phyloP scores from a whole-genome alignment of 1,140 invertebrate genomes.

The Plodia interpunctella region DNA sequence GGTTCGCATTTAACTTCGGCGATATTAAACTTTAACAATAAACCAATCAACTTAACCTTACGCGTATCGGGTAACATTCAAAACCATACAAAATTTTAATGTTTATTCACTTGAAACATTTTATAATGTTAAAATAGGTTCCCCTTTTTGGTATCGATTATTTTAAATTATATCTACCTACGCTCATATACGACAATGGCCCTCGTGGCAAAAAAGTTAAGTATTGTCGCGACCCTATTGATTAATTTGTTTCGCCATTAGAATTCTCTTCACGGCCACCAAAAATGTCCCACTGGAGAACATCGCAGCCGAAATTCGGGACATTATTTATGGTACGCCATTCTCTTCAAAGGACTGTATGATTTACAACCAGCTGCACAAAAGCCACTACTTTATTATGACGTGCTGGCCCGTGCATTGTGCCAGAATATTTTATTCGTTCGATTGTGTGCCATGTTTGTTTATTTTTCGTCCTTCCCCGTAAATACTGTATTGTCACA shows the following conservation, averaged over 20 bases:
- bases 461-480: conserved; percentile 71
- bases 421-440: conserved; percentile 65
- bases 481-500: conserved; percentile 66
- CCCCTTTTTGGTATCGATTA: conserved; percentile 16
- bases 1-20: conserved; percentile 32
- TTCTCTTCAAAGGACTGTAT: conserved; percentile 68
- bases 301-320: conserved; percentile 50
- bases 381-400: conserved; percentile 71
- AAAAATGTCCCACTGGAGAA: conserved; percentile 47
- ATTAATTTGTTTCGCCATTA: conserved; percentile 64
- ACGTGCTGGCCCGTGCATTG: conserved; percentile 67
- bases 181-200: conserved; percentile 29
- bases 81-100: conserved; percentile 21
- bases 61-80: conserved; percentile 11
- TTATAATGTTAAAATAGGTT: conserved; percentile 21
- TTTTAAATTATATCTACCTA: conserved; percentile 18
- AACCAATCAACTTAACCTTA: conserved; percentile 22
- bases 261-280: conserved; percentile 48
- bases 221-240: conserved; percentile 47
- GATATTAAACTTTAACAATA: conserved; percentile 43
- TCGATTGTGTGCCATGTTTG: conserved; percentile 65
- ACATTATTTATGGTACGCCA: conserved; percentile 70
- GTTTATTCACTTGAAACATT: too few species aligned
- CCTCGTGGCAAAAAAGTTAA: conserved; percentile 36
- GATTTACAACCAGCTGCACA: conserved; percentile 67